A percentile compares a stretch with the other conserved stretches of the same genome.
These are phyloP conservation scores for Noctilio leporinus DNA, from an alignment of 2,113 vertebrate genomes.

Conservation along the genomic window DNA sequence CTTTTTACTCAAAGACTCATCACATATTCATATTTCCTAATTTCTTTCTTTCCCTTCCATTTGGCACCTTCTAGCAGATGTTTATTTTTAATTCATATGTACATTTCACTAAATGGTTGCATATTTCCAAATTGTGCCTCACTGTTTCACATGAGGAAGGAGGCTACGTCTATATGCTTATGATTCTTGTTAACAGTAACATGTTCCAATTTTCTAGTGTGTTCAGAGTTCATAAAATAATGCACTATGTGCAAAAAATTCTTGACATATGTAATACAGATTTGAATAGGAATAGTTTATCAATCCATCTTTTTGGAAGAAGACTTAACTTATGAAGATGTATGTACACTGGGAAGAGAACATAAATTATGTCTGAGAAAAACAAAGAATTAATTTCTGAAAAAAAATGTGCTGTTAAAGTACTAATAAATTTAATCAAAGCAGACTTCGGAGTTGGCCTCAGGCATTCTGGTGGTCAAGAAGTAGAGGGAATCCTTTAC, in stretches of 20 bases:
- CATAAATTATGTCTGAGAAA: background rate
- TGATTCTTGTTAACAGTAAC: background rate
- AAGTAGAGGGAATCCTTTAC: background rate
- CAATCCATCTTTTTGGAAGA: background rate
- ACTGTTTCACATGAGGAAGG: background rate
- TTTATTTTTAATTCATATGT: background rate
- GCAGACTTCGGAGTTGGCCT: background rate
- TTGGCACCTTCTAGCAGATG: background rate
- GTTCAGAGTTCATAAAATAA: background rate
- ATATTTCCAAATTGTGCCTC: background rate
- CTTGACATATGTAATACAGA: background rate
- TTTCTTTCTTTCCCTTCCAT: background rate
- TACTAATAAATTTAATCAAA: background rate
- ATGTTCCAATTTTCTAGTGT: background rate
- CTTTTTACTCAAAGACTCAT: background rate
- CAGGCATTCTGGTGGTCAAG: background rate
- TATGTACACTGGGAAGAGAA: background rate
- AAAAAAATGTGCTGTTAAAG: background rate
- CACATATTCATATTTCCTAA: background rate
- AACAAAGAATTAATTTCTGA: background rate
- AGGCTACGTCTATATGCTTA: background rate
- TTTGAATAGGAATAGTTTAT: background rate
- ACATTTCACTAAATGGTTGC: background rate
- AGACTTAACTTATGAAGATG: background rate
- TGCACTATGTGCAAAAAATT: background rate